Evolutionary conservation across 2,888 invertebrate species (phyloP).

Genomic region (Nudaria mundana): DNA sequence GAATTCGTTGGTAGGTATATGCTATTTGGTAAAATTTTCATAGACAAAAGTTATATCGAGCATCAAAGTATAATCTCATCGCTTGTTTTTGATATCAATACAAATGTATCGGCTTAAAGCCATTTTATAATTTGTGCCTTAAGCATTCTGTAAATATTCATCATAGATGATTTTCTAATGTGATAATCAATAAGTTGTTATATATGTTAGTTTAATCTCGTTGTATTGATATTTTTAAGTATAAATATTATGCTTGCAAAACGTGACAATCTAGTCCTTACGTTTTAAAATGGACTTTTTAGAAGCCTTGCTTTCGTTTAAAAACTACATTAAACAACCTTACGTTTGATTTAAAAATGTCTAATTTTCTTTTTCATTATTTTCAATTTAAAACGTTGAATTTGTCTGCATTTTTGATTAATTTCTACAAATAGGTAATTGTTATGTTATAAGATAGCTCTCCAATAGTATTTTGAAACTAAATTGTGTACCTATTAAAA

Average conservation of each 20-base stretch:
- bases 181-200: conserved; percentile 61
- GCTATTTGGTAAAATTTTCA: too few species aligned
- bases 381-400: background rate
- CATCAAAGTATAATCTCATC: too few species aligned
- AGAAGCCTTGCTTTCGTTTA: conserved; percentile 23
- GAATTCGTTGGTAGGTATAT: too few species aligned
- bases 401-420: background rate
- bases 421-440: background rate
- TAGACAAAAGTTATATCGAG: too few species aligned
- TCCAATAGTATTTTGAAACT: background rate
- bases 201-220: conserved; percentile 46
- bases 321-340: conserved; percentile 7
- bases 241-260: conserved; percentile 45
- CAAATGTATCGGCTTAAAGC: conserved; percentile 55
- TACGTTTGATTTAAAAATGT: background rate
- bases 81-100: conserved; percentile 10
- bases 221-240: conserved; percentile 39
- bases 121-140: conserved; percentile 70
- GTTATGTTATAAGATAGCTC: background rate
- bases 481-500: too few species aligned
- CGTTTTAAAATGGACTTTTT: conserved; percentile 42
- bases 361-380: background rate
- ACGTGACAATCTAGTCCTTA: conserved; percentile 65
- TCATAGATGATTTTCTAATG: conserved; percentile 65
- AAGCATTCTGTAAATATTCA: conserved; percentile 66